Base-by-base conservation (phyloP, 2,113 vertebrate species). In the Vulpes lagopus region DNA sequence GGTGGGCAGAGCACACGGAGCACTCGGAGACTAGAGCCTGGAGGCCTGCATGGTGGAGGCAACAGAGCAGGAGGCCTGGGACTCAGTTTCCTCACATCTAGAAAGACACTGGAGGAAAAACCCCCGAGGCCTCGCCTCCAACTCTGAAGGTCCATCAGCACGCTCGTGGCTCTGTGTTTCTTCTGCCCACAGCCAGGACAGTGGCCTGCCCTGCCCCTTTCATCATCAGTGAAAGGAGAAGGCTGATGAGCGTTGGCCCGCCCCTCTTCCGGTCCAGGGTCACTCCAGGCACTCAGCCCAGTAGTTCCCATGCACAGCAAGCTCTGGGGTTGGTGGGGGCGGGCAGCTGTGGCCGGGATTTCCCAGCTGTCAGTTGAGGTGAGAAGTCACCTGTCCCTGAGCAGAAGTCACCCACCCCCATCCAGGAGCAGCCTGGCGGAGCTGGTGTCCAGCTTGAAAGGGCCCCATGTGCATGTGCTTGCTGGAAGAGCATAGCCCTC, bases 381-480 rank as follows among this genome's bases (percentile, higher is more conserved):
- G 67, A n/a, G 0, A 14, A 23, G n/a, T 20, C 4, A 2, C 23
- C 7, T 6, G 67, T 3, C 69, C 62, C 49, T 49, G 65, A 17
- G 35, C 12, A 0, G 8, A 53, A 8, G 67, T 69, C 15, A 76
- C 3, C 49, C 8, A 2, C 8, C 4, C 5, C 30, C 17, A 35
- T 88, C 49, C 71, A 14, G 8, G 57, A 25, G 43, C 4, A 22
- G 79, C 38, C 60, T 19, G n/a, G 27, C 3, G 8, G 22, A 1
- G 0, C 6, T 20, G n/a, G 10, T 14, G 30, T 9, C 20, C 8
- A 14, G 14, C 8, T 22, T 30, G 17, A 32, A n/a, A 53, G 35
- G 38, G 11, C 4, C 35, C 55, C 71, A 0, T 1, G 4, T 5
- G 22, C 30, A 14, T 2, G 0, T 0, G 1, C 30, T 62, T 23